Conservation (phyloP, 2,797 vertebrate species). For the Scolopax rusticola region DNA sequence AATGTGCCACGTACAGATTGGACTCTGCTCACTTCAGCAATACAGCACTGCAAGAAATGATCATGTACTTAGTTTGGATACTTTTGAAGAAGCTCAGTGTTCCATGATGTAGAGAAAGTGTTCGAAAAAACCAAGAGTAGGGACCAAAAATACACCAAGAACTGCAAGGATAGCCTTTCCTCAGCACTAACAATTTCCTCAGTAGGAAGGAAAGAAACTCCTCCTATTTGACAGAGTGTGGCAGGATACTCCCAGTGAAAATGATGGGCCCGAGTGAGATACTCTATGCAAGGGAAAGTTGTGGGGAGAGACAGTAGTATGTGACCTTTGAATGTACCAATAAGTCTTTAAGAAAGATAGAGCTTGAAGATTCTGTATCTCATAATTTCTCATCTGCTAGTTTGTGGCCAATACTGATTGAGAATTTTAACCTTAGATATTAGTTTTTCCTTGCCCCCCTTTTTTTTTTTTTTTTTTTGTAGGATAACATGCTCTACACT, state of each 20-base stretch:
- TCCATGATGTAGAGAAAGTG: neutral
- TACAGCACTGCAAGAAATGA: neutral
- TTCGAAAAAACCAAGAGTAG: neutral
- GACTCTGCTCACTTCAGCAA: neutral
- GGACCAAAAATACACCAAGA: neutral
- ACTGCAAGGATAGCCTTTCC: neutral
- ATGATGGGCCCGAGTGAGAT: accelerated
- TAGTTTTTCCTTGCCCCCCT: neutral
- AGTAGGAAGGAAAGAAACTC: neutral
- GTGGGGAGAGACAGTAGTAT: neutral
- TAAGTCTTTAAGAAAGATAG: neutral
- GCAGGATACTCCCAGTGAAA: neutral
- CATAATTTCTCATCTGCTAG: neutral
- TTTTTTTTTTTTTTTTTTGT: neutral
- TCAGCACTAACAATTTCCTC: neutral
- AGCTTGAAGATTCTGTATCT: neutral
- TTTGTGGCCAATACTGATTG: neutral
- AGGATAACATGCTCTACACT: neutral
- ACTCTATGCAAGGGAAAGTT: neutral
- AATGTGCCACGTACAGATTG: neutral
- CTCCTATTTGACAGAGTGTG: neutral
- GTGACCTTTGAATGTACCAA: too few relatives aligned
- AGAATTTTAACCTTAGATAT: neutral
- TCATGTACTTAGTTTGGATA: neutral
- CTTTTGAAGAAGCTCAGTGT: neutral